These are phyloP conservation scores for Spondyliosoma cantharus DNA, from an alignment of 2,797 vertebrate species.

Conservation along the genomic window DNA sequence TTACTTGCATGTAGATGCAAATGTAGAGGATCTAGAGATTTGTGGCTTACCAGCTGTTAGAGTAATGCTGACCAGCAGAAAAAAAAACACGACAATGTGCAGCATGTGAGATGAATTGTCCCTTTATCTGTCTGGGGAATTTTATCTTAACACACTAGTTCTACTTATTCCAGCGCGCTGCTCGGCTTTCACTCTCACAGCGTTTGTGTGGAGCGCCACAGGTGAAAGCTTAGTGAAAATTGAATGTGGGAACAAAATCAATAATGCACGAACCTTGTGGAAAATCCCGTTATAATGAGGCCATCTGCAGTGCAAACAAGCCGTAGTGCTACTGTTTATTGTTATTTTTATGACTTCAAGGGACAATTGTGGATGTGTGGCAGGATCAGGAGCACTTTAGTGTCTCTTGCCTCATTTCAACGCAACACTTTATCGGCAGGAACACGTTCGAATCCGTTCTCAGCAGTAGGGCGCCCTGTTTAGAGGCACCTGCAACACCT, in stretches of 20 bases:
- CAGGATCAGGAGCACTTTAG: background rate
- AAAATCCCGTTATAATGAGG: slow-evolving; percentile 14
- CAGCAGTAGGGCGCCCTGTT: background rate
- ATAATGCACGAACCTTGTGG: slow-evolving; percentile 14
- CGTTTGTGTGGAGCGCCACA: slow-evolving; percentile 11
- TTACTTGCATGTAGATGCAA: background rate
- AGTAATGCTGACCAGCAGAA: background rate
- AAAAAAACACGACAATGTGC: background rate
- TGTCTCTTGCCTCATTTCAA: background rate
- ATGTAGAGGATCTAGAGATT: slow-evolving; percentile 8
- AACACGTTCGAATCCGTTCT: background rate
- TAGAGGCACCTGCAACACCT: background rate
- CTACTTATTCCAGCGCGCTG: no score
- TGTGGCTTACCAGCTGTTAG: background rate
- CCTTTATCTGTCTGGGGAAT: background rate
- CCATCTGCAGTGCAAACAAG: slow-evolving; percentile 9
- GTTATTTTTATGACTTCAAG: slow-evolving; percentile 14
- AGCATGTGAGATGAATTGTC: background rate
- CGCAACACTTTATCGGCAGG: background rate
- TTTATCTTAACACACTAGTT: background rate
- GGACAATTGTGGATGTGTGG: slow-evolving; percentile 1
- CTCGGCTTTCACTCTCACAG: background rate
- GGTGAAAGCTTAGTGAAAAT: slow-evolving; percentile 5
- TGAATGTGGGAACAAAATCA: background rate
- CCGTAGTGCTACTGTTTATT: background rate